phyloP scores from a whole-genome alignment of 2,797 vertebrate genomes.

The Podarcis lilfordi region DNA sequence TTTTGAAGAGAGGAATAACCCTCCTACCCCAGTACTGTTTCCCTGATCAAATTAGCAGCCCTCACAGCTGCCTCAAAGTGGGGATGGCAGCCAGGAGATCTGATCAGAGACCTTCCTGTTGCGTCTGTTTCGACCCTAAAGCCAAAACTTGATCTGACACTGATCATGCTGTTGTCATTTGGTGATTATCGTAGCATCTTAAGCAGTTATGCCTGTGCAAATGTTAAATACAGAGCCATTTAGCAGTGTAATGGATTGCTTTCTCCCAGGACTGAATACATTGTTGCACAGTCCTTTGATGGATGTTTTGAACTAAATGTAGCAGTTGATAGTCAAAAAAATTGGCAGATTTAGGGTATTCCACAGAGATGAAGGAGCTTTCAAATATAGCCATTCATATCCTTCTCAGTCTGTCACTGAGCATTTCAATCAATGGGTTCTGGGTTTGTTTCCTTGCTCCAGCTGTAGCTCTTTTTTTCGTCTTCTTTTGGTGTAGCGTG shows the following conservation, averaged over 20 bases:
- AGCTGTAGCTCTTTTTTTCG: neutral
- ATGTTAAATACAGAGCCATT: conserved; percentile 10
- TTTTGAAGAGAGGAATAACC: neutral
- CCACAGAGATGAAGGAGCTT: neutral
- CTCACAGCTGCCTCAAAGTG: neutral
- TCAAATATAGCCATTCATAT: neutral
- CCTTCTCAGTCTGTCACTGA: neutral
- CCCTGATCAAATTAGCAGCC: neutral
- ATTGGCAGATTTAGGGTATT: neutral
- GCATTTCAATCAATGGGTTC: conserved; percentile 11
- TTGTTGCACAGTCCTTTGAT: neutral
- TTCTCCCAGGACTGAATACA: neutral
- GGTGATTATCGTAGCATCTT: neutral
- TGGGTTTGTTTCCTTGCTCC: neutral
- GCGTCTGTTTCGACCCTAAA: neutral
- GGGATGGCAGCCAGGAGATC: neutral
- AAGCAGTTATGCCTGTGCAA: neutral
- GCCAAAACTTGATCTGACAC: neutral
- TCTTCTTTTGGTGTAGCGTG: neutral
- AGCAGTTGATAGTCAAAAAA: neutral
- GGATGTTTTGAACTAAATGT: conserved; percentile 15
- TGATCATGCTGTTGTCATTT: neutral
- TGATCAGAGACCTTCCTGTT: neutral
- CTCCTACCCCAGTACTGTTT: neutral
- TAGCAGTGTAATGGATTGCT: conserved; percentile 3